Evolutionary conservation across 2,888 invertebrate species (phyloP).

Genomic region (Anoplius nigerrimus): DNA sequence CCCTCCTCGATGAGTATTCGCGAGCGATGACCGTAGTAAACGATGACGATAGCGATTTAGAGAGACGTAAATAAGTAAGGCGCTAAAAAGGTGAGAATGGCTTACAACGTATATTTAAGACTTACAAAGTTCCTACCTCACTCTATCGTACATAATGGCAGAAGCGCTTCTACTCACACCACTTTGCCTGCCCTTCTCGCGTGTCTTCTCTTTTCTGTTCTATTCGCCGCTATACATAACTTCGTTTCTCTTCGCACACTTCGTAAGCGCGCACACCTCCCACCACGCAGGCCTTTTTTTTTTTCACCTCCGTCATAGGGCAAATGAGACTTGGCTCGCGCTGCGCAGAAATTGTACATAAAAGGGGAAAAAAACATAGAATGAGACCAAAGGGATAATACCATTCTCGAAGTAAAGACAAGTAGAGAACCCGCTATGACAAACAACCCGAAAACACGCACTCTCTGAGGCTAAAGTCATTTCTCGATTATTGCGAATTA

Average conservation of each 20-base stretch:
- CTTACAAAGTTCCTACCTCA: slow-evolving; percentile 51
- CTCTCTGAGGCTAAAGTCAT: slow-evolving; percentile 26
- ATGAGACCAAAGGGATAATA: slow-evolving; percentile 1
- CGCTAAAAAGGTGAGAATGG: slow-evolving; percentile 68
- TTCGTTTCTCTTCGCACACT: slow-evolving; percentile 20
- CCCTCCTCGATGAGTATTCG: background rate
- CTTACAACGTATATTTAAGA: slow-evolving; percentile 53
- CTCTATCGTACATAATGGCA: slow-evolving; percentile 61
- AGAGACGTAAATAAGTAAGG: slow-evolving; percentile 39
- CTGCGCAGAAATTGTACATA: background rate
- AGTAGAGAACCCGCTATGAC: background rate
- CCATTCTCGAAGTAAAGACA: slow-evolving; percentile 13
- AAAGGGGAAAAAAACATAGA: background rate
- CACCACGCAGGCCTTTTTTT: background rate
- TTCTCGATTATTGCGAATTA: slow-evolving; percentile 29
- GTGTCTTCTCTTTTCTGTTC: slow-evolving; percentile 10
- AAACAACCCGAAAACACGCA: slow-evolving; percentile 18
- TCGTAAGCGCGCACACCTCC: background rate
- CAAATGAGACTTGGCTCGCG: background rate
- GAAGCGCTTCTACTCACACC: slow-evolving; percentile 65
- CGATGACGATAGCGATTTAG: slow-evolving; percentile 5
- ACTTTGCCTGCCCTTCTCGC: slow-evolving; percentile 19
- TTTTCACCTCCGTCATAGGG: background rate
- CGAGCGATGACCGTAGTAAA: background rate
- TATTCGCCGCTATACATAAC: slow-evolving; percentile 5